Conservation (phyloP, 2,797 vertebrate genomes). For the Peromyscus melanophrys region DNA sequence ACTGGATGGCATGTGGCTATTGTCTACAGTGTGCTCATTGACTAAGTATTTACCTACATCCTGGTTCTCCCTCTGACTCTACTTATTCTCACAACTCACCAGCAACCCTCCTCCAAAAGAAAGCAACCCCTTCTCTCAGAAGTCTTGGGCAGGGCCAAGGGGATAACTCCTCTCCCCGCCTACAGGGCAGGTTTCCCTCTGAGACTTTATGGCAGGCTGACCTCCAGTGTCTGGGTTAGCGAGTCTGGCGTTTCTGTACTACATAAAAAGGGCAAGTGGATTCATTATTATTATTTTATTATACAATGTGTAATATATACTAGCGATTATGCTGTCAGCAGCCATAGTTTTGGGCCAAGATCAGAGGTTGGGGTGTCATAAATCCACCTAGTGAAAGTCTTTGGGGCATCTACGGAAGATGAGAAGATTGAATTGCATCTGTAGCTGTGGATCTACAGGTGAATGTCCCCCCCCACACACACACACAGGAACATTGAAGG, state of each 20-base stretch:
- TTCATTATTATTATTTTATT: constrained; percentile 84
- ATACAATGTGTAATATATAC: constrained; percentile 83
- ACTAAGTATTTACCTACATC: constrained; percentile 75
- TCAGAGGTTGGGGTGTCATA: constrained; percentile 80
- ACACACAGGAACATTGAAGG: background rate
- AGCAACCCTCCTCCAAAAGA: constrained; percentile 18
- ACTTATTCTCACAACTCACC: background rate
- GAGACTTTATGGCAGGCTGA: constrained; percentile 76
- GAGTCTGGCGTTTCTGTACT: constrained; percentile 73
- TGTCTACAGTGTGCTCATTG: constrained; percentile 30
- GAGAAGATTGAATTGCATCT: background rate
- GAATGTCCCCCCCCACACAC: background rate
- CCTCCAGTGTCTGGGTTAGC: constrained; percentile 72
- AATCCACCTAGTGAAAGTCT: constrained; percentile 71
- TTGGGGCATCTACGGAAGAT: constrained; percentile 57
- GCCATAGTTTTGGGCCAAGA: constrained; percentile 77
- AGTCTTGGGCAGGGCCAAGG: background rate
- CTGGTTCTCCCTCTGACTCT: constrained; percentile 37
- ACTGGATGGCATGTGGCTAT: background rate
- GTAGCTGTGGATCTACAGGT: background rate
- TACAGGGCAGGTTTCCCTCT: constrained; percentile 48
- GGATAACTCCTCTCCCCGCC: background rate
- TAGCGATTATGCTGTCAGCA: constrained; percentile 80
- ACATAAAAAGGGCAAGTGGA: constrained; percentile 83
- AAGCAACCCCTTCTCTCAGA: constrained; percentile 18